Evolutionary conservation across 2,888 invertebrate genomes (phyloP), one percentile per base, ranked within the genome.

Genomic region (Rhyacophila evoluta): DNA sequence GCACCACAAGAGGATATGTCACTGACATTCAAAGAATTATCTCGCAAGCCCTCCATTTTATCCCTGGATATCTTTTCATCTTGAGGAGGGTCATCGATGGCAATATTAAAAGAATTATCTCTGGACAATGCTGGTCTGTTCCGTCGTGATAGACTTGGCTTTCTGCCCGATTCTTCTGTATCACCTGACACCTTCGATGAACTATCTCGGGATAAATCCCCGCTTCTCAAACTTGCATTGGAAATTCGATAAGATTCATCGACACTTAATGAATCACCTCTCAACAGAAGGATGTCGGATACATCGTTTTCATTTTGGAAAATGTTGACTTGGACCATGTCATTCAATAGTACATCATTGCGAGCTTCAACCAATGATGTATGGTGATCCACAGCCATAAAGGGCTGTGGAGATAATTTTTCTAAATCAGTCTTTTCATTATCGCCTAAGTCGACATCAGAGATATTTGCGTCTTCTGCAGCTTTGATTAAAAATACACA

Each of bases 341-440:
- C 15, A 39, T 39, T 39, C 15, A 39, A 15, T 6, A 39, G 39
- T 39, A 39, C 15, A 39, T 39, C 39, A 39, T 39, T 39, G 39
- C 39, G 15, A 2, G 39, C 39, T 39, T 39, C 39, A 6, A 39
- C 39, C 12, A 39, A 15, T 12, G 12, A 15, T 4, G 39, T n/a
- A 39, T 39, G 39, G 25, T 19, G 2, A n/a, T 55, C 19, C 19
- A 19, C 19, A 6, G 8, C 55, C 2, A 55, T 19, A 19, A 10
- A 55, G 25, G 55, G 55, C 4, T 25, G 55, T 19, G 69, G 74
- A 25, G 55, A 76, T 29, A 72, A 19, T 71, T 79, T 79, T 75
- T 80, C 78, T 73, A 71, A 78, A 36, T 81, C 81, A 76, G 75
- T 81, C 78, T 81, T 78, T 76, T 75, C 76, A 25, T 76, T 79